Evolutionary conservation across 2,113 vertebrate genomes (phyloP).

Genomic region (Hypanus sabinus): DNA sequence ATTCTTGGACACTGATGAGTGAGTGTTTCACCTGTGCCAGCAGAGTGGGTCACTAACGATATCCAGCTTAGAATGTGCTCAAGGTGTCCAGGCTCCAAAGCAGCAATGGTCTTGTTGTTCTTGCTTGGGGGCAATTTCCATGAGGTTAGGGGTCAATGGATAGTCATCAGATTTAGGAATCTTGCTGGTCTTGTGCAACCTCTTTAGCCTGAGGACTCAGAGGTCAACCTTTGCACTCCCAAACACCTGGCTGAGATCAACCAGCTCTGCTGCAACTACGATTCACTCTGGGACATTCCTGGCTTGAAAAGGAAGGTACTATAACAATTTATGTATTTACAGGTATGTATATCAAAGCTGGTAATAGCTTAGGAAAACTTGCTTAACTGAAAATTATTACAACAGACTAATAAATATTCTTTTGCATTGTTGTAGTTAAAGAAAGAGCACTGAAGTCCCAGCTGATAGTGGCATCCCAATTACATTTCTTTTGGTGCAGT

Average conservation of each 20-base stretch:
- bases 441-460: background rate
- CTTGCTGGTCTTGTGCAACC: background rate
- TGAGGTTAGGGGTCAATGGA: slow-evolving; percentile 16
- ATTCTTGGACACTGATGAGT: background rate
- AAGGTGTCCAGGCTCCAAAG: background rate
- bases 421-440: background rate
- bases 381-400: background rate
- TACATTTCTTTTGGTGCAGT: background rate
- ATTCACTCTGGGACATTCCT: background rate
- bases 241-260: slow-evolving; percentile 16
- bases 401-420: background rate
- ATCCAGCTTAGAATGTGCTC: background rate
- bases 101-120: background rate
- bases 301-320: background rate
- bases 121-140: background rate
- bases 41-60: background rate
- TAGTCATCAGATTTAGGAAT: slow-evolving; percentile 16
- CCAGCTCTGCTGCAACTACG: background rate
- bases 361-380: background rate
- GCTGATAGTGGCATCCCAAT: too few species aligned
- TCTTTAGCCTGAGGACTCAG: background rate
- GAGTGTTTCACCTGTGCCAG: background rate
- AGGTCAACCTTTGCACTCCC: slow-evolving; percentile 10
- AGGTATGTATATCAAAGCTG: background rate
- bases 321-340: background rate